A percentile compares a stretch with the other conserved stretches of the same genome.
phyloP scores from a whole-genome alignment of 1,140 invertebrate genomes.

The Philotrypesis tridentata region DNA sequence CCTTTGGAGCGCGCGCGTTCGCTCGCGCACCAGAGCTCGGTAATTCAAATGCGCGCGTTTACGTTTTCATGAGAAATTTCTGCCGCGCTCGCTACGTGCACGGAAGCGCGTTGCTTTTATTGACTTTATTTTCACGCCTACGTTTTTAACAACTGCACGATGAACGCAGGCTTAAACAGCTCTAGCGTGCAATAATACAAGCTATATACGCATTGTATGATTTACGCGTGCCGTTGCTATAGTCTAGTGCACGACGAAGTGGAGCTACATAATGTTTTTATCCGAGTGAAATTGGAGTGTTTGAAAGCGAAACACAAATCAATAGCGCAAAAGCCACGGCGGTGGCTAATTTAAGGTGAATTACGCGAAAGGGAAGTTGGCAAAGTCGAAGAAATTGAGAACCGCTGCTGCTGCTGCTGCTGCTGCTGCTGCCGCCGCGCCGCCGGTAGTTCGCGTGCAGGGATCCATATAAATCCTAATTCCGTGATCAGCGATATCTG shows the following conservation, averaged over 20 bases:
- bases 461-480: conserved; percentile 71
- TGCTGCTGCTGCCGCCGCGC: conserved; percentile 57
- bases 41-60: conserved; percentile 28
- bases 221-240: no score
- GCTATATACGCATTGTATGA: not conserved
- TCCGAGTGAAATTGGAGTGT: not conserved
- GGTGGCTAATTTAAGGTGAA: not conserved
- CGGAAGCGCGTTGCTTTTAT: conserved; percentile 28
- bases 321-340: not conserved
- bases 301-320: not conserved
- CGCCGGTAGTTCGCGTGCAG: conserved; percentile 60
- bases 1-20: not conserved
- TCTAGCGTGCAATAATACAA: not conserved
- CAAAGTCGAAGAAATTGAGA: conserved; percentile 53
- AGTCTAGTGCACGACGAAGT: no score
- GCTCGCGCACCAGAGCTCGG: not conserved
- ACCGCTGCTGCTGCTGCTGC: conserved; percentile 60
- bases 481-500: conserved; percentile 67
- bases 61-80: conserved; percentile 35
- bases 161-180: conserved; percentile 30
- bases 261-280: no score
- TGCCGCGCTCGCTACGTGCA: not conserved
- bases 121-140: conserved; percentile 39
- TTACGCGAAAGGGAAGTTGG: conserved; percentile 28
- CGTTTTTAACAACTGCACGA: conserved; percentile 44